phyloP scores from a whole-genome alignment of 2,797 vertebrate species.

The Eleutherodactylus coqui region DNA sequence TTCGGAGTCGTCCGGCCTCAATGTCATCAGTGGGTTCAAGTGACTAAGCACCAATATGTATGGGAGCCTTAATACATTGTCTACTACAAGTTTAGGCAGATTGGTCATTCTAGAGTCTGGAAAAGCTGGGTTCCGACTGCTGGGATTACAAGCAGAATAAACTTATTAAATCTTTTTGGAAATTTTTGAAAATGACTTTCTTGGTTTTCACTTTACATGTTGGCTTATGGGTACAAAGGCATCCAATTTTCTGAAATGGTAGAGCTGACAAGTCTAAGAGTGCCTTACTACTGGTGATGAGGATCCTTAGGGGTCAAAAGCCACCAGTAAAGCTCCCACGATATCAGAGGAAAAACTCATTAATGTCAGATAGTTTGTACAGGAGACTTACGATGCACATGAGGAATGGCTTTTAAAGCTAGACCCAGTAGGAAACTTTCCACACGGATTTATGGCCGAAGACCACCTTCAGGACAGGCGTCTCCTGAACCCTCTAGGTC shows the following conservation, averaged over 20 bases:
- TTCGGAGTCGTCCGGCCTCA: no score
- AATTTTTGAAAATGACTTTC: background rate
- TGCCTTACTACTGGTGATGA: background rate
- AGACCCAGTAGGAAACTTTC: background rate
- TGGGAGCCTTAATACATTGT: no score
- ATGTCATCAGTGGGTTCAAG: no score
- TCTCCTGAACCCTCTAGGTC: constrained; percentile 29
- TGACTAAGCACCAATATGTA: no score
- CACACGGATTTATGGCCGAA: background rate
- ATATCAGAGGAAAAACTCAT: constrained; percentile 47
- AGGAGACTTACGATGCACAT: constrained; percentile 28
- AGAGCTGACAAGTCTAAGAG: background rate
- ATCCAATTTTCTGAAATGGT: background rate
- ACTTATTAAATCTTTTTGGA: background rate
- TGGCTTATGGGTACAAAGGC: background rate
- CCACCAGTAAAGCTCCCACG: constrained; percentile 22
- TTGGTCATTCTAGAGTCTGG: no score
- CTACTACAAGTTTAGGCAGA: no score
- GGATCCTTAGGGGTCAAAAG: constrained; percentile 30
- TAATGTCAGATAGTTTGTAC: constrained; percentile 55
- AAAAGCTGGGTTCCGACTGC: no score
- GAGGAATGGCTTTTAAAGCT: constrained; percentile 31
- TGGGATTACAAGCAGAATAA: no score
- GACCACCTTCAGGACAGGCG: constrained; percentile 26
- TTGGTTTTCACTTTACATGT: background rate